Conservation (phyloP, 2,113 vertebrate genomes). For the Reinhardtius hippoglossoides region DNA sequence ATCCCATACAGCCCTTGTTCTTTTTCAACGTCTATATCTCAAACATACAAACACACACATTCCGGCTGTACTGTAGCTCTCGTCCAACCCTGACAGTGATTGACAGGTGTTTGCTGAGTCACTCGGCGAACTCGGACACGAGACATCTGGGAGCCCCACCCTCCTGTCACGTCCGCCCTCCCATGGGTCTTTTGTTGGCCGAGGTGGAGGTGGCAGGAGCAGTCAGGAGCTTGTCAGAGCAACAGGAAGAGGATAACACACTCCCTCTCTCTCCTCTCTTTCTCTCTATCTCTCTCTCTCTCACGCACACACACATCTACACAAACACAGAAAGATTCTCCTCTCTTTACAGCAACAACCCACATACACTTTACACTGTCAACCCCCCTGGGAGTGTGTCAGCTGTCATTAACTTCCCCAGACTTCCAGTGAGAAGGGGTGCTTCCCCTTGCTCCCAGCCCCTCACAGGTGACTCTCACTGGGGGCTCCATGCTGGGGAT, state of each 20-base stretch:
- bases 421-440: conserved; percentile 59
- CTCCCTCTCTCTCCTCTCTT: conserved; percentile 36
- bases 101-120: conserved; percentile 79
- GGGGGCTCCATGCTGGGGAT: conserved; percentile 54
- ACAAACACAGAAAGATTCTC: conserved; percentile 29
- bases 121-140: conserved; percentile 70
- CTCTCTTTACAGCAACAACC: conserved; percentile 56
- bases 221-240: conserved; percentile 77
- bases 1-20: neutral
- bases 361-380: conserved; percentile 59
- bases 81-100: conserved; percentile 74
- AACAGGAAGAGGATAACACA: conserved; percentile 75
- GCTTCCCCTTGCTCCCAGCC: conserved; percentile 52
- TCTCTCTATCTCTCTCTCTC: conserved; percentile 30
- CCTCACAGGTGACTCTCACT: conserved; percentile 73
- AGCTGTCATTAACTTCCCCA: conserved; percentile 72
- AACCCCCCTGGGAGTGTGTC: conserved; percentile 68
- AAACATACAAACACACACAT: conserved; percentile 20
- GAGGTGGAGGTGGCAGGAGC: conserved; percentile 77
- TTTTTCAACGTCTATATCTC: neutral
- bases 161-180: conserved; percentile 80
- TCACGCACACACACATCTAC: conserved; percentile 32
- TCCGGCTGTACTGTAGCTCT: conserved; percentile 50
- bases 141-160: conserved; percentile 74
- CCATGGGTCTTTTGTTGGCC: conserved; percentile 78